Conservation (phyloP, 2,113 vertebrate species). For the Chrysochloris asiatica region DNA sequence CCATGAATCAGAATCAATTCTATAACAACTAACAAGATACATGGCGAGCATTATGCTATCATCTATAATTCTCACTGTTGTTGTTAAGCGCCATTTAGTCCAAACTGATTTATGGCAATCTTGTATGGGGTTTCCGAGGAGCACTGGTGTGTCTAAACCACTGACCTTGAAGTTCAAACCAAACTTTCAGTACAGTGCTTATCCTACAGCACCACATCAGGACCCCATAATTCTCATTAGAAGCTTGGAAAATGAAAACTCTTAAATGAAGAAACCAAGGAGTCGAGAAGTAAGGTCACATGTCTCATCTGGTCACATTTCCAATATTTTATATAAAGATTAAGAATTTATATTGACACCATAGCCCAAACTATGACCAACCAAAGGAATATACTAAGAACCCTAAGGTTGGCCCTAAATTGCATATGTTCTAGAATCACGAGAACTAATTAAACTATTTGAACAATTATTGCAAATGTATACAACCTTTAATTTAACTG, state of each 20-base stretch:
- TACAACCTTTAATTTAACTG: neutral
- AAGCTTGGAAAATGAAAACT: neutral
- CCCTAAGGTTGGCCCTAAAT: neutral
- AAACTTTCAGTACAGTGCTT: too few species aligned
- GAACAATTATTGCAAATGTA: neutral
- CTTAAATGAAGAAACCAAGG: too few species aligned
- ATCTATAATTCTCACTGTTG: neutral
- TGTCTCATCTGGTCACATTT: conserved; percentile 5
- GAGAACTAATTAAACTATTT: neutral
- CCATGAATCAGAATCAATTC: too few species aligned
- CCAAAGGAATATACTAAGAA: neutral
- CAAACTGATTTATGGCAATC: too few species aligned
- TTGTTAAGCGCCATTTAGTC: too few species aligned
- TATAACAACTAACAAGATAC: too few species aligned
- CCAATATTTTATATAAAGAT: neutral
- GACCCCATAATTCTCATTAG: too few species aligned
- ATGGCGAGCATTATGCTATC: too few species aligned
- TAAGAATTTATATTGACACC: neutral
- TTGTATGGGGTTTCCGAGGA: too few species aligned
- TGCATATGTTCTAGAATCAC: neutral
- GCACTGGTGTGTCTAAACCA: too few species aligned
- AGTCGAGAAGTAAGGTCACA: conserved; percentile 7
- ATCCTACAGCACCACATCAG: too few species aligned
- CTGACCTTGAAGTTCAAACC: too few species aligned
- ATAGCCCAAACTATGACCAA: neutral